Base-by-base conservation (phyloP, 92 coral and sea anemone species). In the Parazoanthus swiftii region DNA sequence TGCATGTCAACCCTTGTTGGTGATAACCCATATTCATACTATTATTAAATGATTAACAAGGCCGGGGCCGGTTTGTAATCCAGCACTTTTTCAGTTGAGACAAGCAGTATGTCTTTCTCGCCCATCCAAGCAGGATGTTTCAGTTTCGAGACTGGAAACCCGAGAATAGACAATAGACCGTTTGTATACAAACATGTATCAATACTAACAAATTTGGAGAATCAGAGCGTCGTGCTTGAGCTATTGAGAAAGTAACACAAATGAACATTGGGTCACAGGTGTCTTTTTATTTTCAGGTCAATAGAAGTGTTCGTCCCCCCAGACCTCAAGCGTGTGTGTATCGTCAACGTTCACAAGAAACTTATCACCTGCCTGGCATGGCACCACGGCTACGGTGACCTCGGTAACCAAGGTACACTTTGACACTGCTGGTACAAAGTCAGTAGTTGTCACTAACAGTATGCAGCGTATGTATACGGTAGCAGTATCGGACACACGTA, bases 361-460 rank as follows among this genome's bases (percentile, higher is more conserved):
- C 93, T 92, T 71, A 92, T 97, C 80, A 97, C 99, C 16, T 90
- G 95, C 74, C 91, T 97, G 82, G 94, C 93, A 26, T 97, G 99
- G 99, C 94, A 95, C 93, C 96, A 92, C 89, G 96, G 97, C 39
- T 91, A 81, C 88, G 91, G 91, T 23, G 97, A 86, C 11, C 76
- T 90, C 59, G 85, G 88, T 67, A 78, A 71, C 29, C 91, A 18
- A 86, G 94, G 91, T 86, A 81, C 75, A 42, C 2, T 35, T 56
- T 15, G 14, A 23, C 70, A 35, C 29, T 46, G 51, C 29, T 25
- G 81, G 7, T 18, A 36, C 36, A 20, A n/a, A 4, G 23, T 66
- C 46, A 51, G 65, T 68, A 13, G 75, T 37, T 58, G n/a, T 77
- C 54, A 11, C 33, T 48, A 54, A 20, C 18, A 13, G 20, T 54